A percentile compares a stretch with the other conserved stretches of the same genome.
These are phyloP conservation scores for Rhabdomys pumilio DNA, from an alignment of 2,797 vertebrate species.

Conservation along the genomic window DNA sequence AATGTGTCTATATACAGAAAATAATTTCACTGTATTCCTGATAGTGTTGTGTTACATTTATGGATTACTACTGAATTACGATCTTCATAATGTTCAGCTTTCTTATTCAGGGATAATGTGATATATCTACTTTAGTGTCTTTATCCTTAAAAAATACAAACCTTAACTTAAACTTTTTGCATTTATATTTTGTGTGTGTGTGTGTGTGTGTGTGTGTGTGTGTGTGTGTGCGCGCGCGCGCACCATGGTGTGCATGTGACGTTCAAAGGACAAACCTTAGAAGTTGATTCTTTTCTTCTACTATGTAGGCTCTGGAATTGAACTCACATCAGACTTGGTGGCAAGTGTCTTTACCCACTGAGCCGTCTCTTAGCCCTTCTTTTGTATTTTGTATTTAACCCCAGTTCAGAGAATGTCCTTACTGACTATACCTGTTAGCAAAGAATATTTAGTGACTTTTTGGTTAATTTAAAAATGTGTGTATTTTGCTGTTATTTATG, in stretches of 20 bases:
- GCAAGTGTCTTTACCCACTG: not conserved
- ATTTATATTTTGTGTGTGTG: no score
- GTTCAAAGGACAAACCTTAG: not conserved
- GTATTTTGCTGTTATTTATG: constrained; percentile 5
- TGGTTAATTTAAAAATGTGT: constrained; percentile 44
- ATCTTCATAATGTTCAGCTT: not conserved
- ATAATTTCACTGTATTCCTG: not conserved
- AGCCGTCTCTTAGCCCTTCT: not conserved
- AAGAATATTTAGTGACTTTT: not conserved
- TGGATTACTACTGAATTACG: not conserved
- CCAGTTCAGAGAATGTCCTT: constrained; percentile 8
- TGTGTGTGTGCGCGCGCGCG: no score
- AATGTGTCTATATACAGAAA: not conserved
- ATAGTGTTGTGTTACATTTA: not conserved
- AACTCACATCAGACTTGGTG: not conserved
- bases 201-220: no score
- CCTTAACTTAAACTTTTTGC: not conserved
- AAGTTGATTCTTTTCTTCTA: not conserved
- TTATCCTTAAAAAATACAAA: not conserved
- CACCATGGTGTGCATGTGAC: not conserved
- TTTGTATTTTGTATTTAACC: not conserved
- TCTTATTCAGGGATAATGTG: not conserved
- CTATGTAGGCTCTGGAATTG: not conserved
- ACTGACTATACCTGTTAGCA: not conserved
- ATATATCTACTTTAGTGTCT: not conserved